Conservation (phyloP, 1,140 invertebrate genomes). For the Laupala kohalensis region DNA sequence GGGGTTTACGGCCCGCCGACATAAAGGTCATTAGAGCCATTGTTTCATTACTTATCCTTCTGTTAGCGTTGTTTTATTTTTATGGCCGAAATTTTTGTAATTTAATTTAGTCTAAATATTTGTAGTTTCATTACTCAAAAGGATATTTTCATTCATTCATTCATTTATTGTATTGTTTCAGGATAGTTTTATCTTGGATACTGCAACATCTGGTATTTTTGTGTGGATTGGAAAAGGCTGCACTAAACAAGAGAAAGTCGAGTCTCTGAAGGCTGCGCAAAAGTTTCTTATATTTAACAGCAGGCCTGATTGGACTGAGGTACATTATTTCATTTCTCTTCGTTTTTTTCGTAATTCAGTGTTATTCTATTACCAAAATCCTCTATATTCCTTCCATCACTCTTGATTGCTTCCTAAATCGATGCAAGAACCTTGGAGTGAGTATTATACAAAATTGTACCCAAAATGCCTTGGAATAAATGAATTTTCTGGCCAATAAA, state of each 20-base stretch:
- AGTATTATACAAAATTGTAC: background rate
- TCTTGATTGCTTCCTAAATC: background rate
- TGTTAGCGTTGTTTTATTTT: too few relatives aligned
- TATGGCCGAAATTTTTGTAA: too few relatives aligned
- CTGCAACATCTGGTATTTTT: constrained; percentile 63
- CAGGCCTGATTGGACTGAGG: constrained; percentile 65
- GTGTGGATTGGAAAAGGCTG: constrained; percentile 75
- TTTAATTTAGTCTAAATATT: too few relatives aligned
- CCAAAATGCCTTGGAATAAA: background rate
- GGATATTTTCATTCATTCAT: too few relatives aligned
- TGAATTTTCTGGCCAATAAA: too few relatives aligned
- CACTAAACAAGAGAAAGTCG: constrained; percentile 58
- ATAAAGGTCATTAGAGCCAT: too few relatives aligned
- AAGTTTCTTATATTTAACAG: constrained; percentile 54
- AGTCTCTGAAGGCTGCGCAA: constrained; percentile 64
- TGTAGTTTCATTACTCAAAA: too few relatives aligned
- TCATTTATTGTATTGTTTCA: too few relatives aligned
- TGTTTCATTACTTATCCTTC: too few relatives aligned
- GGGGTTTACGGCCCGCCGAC: too few relatives aligned
- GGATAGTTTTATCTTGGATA: constrained; percentile 77
- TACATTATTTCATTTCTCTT: constrained; percentile 21
- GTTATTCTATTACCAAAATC: background rate
- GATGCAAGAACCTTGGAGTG: background rate
- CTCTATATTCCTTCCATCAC: background rate
- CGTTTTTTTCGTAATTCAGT: background rate